A percentile compares a stretch with the other conserved stretches of the same genome.
Evolutionary conservation across 2,888 invertebrate species (phyloP).

Genomic region (Apantesis nais): DNA sequence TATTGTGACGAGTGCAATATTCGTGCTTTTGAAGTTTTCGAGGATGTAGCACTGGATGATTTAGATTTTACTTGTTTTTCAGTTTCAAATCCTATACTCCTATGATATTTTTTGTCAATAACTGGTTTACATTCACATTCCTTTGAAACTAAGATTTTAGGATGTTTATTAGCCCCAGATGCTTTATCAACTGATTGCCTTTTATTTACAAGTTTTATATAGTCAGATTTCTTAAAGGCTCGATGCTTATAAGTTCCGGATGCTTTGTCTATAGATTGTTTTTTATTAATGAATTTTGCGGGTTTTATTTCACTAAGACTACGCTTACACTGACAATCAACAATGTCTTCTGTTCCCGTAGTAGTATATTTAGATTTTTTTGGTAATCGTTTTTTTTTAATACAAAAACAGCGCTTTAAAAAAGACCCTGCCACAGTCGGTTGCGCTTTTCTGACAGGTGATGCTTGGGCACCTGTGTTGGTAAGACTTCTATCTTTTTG

Average conservation of each 20-base stretch:
- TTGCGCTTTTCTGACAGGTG: neutral
- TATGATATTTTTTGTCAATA: neutral
- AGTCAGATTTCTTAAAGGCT: neutral
- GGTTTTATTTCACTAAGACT: slow-evolving; percentile 31
- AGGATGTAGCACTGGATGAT: slow-evolving; percentile 29
- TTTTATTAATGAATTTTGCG: slow-evolving; percentile 49
- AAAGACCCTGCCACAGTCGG: slow-evolving; percentile 10
- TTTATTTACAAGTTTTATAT: slow-evolving; percentile 47
- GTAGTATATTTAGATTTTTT: slow-evolving; percentile 18
- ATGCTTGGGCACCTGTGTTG: slow-evolving; percentile 1
- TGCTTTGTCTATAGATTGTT: slow-evolving; percentile 38
- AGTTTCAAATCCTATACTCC: neutral
- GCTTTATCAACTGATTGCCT: slow-evolving; percentile 41
- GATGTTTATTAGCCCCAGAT: slow-evolving; percentile 23
- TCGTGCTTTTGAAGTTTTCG: slow-evolving; percentile 28
- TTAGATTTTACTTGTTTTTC: slow-evolving; percentile 27
- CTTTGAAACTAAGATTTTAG: neutral
- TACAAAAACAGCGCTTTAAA: slow-evolving; percentile 51
- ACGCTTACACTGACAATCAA: slow-evolving; percentile 10
- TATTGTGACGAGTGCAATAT: slow-evolving; percentile 23
- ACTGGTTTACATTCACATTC: neutral
- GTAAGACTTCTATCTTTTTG: neutral
- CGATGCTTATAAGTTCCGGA: slow-evolving; percentile 23
- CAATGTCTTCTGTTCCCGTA: slow-evolving; percentile 1
- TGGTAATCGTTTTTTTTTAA: slow-evolving; percentile 18